Conservation (phyloP, 2,888 invertebrate species). For the Cheiracanthium punctorium region DNA sequence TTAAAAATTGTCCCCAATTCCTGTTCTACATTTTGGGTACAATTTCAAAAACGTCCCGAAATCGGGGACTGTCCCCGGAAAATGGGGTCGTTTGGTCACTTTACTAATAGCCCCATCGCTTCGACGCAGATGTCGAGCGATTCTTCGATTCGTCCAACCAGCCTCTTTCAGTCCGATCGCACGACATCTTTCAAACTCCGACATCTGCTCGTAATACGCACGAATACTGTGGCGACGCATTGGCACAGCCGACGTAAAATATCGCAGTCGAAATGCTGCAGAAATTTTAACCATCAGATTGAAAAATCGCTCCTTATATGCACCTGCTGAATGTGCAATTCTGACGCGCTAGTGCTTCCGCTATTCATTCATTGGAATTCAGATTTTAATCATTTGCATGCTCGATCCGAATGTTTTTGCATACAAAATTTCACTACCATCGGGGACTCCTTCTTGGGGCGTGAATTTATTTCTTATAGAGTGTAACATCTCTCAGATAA, state of each 20-base stretch:
- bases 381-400: too few relatives aligned
- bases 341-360: neutral
- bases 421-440: neutral
- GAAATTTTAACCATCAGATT: neutral
- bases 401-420: neutral
- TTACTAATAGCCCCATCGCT: neutral
- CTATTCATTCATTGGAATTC: neutral
- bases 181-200: neutral
- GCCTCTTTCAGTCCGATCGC: neutral
- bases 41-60: too few relatives aligned
- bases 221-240: neutral
- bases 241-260: neutral
- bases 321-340: neutral
- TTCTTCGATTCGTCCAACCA: neutral
- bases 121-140: neutral
- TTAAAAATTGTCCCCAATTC: too few relatives aligned
- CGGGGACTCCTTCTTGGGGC: too few relatives aligned
- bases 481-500: too few relatives aligned
- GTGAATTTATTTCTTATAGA: too few relatives aligned
- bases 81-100: too few relatives aligned
- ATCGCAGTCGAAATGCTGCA: neutral
- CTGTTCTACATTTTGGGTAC: too few relatives aligned
- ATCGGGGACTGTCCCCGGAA: too few relatives aligned
- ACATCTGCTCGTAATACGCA: neutral
- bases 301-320: neutral